Conservation (phyloP, 2,113 vertebrate species). For the Prunella fulvescens region DNA sequence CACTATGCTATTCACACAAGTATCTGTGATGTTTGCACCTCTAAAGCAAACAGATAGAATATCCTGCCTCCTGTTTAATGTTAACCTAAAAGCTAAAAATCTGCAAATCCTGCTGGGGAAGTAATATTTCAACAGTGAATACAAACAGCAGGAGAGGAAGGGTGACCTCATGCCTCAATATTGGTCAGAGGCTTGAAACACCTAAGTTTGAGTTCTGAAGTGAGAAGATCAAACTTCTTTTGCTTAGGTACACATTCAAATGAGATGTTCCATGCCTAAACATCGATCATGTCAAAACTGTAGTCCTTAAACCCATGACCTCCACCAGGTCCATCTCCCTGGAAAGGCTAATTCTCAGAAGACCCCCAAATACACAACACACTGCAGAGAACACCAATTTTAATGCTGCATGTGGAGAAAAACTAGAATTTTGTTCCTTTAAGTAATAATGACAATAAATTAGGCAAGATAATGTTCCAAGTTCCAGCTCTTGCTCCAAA, state of each 20-base stretch:
- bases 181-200: not conserved
- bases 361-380: accelerated
- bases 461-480: not conserved
- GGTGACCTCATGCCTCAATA: not conserved
- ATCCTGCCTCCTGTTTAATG: not conserved
- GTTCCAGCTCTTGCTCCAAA: not conserved
- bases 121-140: not conserved
- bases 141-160: not conserved
- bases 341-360: not conserved
- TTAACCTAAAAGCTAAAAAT: not conserved
- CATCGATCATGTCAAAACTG: not conserved
- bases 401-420: not conserved
- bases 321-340: not conserved
- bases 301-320: not conserved
- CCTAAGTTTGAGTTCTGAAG: not conserved
- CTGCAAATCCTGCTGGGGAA: not conserved
- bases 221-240: not conserved
- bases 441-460: not conserved
- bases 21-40: not conserved
- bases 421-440: not conserved
- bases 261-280: not conserved
- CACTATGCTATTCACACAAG: not conserved
- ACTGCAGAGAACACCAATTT: not conserved
- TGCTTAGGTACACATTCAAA: not conserved
- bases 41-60: not conserved